Evolutionary conservation across 2,888 invertebrate genomes (phyloP).

Genomic region (Myopa testacea): DNA sequence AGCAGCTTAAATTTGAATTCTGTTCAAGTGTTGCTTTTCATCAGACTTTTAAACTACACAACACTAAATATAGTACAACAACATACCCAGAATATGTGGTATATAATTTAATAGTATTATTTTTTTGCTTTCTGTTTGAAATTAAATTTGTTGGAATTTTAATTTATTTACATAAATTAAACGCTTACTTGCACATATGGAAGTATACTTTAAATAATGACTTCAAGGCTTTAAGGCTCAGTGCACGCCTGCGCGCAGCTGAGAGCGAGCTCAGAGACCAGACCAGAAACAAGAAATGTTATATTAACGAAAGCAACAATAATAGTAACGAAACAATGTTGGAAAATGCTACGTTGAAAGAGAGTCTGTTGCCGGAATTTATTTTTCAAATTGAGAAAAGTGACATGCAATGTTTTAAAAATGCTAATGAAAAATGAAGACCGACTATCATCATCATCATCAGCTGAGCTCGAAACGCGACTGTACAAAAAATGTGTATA

Average conservation of each 20-base stretch:
- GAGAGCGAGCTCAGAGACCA: slow-evolving; percentile 5
- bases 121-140: slow-evolving; percentile 18
- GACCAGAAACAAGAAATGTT: not conserved
- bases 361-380: not conserved
- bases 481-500: not conserved
- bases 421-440: slow-evolving; percentile 17
- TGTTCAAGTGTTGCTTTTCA: not conserved
- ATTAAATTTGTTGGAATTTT: slow-evolving; percentile 11
- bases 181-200: slow-evolving; percentile 47
- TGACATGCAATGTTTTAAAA: slow-evolving; percentile 19
- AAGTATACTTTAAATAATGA: not conserved
- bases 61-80: too few relatives aligned
- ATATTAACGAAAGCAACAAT: not conserved
- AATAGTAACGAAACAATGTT: not conserved
- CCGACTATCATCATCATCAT: not conserved
- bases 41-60: too few relatives aligned
- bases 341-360: too few relatives aligned
- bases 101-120: not conserved
- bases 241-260: slow-evolving; percentile 19
- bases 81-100: too few relatives aligned
- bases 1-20: not conserved
- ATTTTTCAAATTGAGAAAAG: not conserved
- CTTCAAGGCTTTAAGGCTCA: slow-evolving; percentile 20
- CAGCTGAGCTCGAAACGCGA: not conserved
- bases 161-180: slow-evolving; percentile 55